Conservation (phyloP, 2,113 vertebrate genomes). For the Panthera tigris region DNA sequence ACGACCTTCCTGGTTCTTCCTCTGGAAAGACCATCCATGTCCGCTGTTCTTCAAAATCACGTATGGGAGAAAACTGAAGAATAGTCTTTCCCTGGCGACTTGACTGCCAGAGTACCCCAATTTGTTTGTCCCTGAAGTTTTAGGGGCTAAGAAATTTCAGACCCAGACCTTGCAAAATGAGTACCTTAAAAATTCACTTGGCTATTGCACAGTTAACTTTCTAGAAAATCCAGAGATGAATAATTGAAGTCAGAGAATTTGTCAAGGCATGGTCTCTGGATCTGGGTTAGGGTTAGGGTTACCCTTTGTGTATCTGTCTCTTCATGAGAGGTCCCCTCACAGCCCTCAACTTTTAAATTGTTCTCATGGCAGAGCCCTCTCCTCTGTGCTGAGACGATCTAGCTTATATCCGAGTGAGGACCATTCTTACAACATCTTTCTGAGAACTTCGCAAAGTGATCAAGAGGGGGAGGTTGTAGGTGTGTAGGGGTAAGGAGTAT, state of each 20-base stretch:
- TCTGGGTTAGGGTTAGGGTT: not conserved
- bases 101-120: not conserved
- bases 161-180: not conserved
- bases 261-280: not conserved
- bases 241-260: not conserved
- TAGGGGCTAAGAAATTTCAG: not conserved
- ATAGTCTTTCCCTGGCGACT: not conserved
- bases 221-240: not conserved
- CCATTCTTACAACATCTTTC: not conserved
- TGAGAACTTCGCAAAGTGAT: not conserved
- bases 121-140: not conserved
- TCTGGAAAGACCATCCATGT: not conserved
- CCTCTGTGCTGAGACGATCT: not conserved
- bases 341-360: not conserved
- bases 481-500: not conserved
- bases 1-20: not conserved
- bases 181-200: slow-evolving; percentile 8
- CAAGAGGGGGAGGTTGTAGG: no score
- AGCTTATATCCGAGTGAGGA: not conserved
- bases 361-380: not conserved
- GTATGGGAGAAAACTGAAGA: not conserved
- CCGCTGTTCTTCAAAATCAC: not conserved
- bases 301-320: not conserved
- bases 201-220: not conserved
- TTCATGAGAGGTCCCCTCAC: not conserved